Percentiles rank a stretch among this genome's conserved stretches.
phyloP scores from a whole-genome alignment of 2,888 invertebrate species.

The Mythimna ferrago region DNA sequence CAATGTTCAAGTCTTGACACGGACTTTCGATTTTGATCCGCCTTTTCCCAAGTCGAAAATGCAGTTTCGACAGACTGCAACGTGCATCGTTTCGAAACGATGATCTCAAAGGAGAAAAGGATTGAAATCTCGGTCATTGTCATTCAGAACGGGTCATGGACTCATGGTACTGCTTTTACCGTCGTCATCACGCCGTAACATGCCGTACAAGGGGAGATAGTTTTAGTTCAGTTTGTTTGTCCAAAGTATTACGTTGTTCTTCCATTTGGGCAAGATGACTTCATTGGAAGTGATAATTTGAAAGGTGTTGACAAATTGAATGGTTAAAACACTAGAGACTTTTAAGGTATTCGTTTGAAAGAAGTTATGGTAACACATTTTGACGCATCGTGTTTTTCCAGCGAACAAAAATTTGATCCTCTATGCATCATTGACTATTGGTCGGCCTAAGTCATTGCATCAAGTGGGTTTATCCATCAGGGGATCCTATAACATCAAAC shows the following conservation, averaged over 20 bases:
- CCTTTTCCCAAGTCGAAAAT: conserved; percentile 52
- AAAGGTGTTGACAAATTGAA: conserved; percentile 25
- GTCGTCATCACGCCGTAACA: conserved; percentile 40
- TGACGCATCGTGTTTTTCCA: background rate
- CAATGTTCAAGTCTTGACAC: background rate
- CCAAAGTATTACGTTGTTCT: conserved; percentile 59
- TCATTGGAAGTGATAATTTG: conserved; percentile 53
- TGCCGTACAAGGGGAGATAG: conserved; percentile 58
- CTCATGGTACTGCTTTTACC: conserved; percentile 61
- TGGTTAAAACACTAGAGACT: conserved; percentile 26
- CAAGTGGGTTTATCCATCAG: background rate
- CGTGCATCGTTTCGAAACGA: conserved; percentile 64
- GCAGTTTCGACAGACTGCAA: conserved; percentile 44
- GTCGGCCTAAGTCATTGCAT: background rate
- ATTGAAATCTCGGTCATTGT: conserved; percentile 70
- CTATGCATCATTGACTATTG: background rate
- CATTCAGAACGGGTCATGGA: conserved; percentile 62
- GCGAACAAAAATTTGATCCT: background rate
- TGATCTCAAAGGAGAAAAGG: conserved; percentile 75
- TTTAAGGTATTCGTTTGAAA: conserved; percentile 30
- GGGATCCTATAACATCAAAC: conserved; percentile 13
- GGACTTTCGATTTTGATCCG: conserved; percentile 55
- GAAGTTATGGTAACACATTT: conserved; percentile 13
- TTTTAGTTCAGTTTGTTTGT: conserved; percentile 61
- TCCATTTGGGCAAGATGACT: conserved; percentile 57